A percentile compares a stretch with the other conserved stretches of the same genome.
Conservation (phyloP, 2,113 vertebrate genomes). For the Smithornis capensis region DNA sequence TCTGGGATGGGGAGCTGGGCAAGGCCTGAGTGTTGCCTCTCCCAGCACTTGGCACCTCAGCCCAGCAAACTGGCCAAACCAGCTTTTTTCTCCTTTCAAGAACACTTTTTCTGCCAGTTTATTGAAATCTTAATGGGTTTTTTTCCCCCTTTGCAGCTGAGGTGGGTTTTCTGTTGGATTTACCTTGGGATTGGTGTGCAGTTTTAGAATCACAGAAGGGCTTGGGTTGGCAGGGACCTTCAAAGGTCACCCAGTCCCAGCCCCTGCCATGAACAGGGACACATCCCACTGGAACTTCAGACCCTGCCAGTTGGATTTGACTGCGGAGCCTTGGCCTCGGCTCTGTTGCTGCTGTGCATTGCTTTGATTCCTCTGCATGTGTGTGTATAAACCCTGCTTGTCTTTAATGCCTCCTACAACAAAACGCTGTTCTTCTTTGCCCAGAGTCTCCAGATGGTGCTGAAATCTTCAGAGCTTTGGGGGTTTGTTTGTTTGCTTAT, state of each 20-base stretch:
- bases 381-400: not conserved
- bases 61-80: not conserved
- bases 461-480: slow-evolving; percentile 12
- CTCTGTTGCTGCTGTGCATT: not conserved
- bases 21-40: not conserved
- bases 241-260: not conserved
- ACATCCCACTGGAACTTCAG: not conserved
- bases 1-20: not conserved
- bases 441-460: slow-evolving; percentile 4
- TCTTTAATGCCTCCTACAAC: not conserved
- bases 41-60: not conserved
- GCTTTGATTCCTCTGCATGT: not conserved
- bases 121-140: not conserved
- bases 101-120: not conserved
- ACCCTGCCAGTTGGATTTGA: fast-evolving
- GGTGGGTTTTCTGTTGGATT: not conserved
- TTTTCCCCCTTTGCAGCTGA: not conserved
- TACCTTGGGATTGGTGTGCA: not conserved
- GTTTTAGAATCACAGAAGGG: not conserved
- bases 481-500: slow-evolving; percentile 29
- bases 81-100: not conserved
- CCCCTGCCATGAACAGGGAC: not conserved
- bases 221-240: not conserved
- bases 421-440: not conserved
- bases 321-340: not conserved